Conservation (phyloP, 2,113 vertebrate genomes). For the Melanerpes aurifrons region DNA sequence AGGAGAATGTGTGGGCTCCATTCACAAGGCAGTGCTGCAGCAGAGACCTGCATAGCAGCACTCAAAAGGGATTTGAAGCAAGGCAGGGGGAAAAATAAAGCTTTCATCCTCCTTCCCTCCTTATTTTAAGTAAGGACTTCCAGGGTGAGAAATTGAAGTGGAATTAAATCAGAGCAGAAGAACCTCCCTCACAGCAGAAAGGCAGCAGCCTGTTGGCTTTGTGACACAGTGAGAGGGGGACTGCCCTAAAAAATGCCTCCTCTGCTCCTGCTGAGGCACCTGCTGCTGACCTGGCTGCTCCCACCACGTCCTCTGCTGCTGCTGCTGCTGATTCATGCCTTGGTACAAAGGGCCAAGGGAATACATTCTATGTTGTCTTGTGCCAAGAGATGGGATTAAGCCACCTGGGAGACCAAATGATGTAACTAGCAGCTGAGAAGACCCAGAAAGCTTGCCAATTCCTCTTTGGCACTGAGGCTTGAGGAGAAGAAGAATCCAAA, state of each 20-base stretch:
- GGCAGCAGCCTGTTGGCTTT: conserved; percentile 12
- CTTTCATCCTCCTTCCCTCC: background rate
- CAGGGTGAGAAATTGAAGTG: conserved; percentile 36
- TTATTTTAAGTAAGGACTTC: conserved; percentile 15
- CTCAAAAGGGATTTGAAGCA: background rate
- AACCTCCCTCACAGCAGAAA: background rate
- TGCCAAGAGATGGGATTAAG: conserved; percentile 12
- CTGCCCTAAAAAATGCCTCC: background rate
- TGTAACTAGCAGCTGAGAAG: no score
- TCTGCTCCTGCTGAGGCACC: conserved; percentile 25
- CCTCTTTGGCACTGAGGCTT: no score
- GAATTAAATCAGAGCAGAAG: conserved; percentile 52
- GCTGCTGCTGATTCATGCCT: background rate
- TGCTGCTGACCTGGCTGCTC: conserved; percentile 11
- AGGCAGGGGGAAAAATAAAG: background rate
- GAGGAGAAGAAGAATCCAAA: no score
- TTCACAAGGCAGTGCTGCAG: background rate
- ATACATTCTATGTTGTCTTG: background rate
- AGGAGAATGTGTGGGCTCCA: background rate
- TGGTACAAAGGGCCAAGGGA: background rate
- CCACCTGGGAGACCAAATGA: no score
- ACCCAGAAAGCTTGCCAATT: no score
- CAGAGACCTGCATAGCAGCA: background rate
- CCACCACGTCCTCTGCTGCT: background rate
- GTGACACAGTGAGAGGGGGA: background rate